Percentiles rank a stretch among this genome's conserved stretches.
Evolutionary conservation across 2,888 invertebrate species (phyloP).

Genomic region (Chironomus riparius): DNA sequence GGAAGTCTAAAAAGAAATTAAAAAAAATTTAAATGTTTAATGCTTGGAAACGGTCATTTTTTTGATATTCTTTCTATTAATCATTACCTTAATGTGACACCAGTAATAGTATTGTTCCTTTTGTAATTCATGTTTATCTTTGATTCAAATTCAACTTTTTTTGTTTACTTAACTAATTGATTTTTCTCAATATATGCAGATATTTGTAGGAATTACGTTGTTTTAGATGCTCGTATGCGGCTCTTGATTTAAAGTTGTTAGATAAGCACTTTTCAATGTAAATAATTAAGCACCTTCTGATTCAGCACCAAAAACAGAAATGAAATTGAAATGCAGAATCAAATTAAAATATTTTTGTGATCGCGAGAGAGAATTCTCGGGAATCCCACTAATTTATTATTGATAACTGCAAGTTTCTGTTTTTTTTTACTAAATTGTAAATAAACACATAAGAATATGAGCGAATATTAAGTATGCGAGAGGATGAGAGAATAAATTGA

Average conservation of each 20-base stretch:
- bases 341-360: no score
- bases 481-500: not conserved
- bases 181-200: not conserved
- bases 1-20: not conserved
- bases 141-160: no score
- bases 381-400: no score
- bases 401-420: no score
- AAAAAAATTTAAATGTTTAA: no score
- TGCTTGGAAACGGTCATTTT: not conserved
- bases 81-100: not conserved
- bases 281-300: no score
- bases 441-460: not conserved
- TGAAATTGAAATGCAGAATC: no score
- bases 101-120: not conserved
- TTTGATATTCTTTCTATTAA: not conserved
- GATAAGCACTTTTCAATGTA: no score
- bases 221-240: not conserved
- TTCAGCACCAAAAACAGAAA: no score
- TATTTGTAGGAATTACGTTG: not conserved
- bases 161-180: no score
- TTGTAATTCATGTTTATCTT: not conserved
- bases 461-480: not conserved
- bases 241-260: no score
- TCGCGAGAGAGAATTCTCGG: no score
- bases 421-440: not conserved